Conservation (phyloP, 2,888 invertebrate species). For the Anorthoa munda region DNA sequence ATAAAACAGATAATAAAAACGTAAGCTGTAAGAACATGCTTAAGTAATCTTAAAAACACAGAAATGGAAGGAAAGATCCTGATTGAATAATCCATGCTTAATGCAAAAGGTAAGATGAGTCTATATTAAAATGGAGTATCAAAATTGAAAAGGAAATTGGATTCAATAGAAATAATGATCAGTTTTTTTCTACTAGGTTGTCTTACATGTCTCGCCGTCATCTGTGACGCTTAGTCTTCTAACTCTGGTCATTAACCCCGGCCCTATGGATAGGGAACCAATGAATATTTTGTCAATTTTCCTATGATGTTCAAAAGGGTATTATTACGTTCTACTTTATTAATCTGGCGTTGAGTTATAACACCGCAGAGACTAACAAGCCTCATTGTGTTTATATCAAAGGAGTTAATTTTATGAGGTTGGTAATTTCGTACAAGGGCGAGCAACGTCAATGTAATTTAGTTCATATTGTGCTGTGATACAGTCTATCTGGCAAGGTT, state of each 20-base stretch:
- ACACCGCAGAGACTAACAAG: constrained; percentile 65
- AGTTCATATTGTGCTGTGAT: constrained; percentile 29
- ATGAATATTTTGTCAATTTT: constrained; percentile 46
- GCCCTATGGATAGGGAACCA: constrained; percentile 78
- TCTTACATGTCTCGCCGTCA: constrained; percentile 94
- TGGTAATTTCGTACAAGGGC: constrained; percentile 43
- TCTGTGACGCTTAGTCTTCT: constrained; percentile 93
- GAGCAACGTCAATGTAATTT: constrained; percentile 32
- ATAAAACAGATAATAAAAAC: constrained; percentile 51
- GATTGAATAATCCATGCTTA: constrained; percentile 64
- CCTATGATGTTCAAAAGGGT: constrained; percentile 7
- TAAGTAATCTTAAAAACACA: constrained; percentile 35
- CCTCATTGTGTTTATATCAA: constrained; percentile 63
- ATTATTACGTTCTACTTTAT: constrained; percentile 21
- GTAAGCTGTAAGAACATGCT: constrained; percentile 48
- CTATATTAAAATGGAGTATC: constrained; percentile 47
- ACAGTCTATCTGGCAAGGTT: constrained; percentile 8
- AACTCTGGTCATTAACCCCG: constrained; percentile 90
- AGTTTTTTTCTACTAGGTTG: constrained; percentile 60
- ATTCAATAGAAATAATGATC: constrained; percentile 55
- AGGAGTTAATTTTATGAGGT: constrained; percentile 64
- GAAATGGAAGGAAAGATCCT: constrained; percentile 30
- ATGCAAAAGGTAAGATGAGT: constrained; percentile 52
- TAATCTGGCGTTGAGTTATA: constrained; percentile 31
- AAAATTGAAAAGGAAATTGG: constrained; percentile 49